Percentiles rank a stretch among this genome's conserved stretches.
These are phyloP conservation scores for Squalus acanthias DNA, from an alignment of 2,797 vertebrate genomes.

Conservation along the genomic window DNA sequence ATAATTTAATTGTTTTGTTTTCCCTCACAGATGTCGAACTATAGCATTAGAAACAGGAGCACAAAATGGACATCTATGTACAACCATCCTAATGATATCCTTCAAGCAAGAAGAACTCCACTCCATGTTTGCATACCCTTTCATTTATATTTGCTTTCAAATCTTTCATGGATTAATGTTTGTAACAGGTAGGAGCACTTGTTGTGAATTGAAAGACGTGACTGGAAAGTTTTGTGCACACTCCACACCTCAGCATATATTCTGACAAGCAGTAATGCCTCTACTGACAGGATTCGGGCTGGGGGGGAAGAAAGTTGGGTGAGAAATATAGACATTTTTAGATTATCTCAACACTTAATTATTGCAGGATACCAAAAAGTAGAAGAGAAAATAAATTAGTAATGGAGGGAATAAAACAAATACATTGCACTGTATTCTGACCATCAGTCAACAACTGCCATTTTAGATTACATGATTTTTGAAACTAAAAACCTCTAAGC, in stretches of 20 bases:
- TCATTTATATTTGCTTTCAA: conserved; percentile 54
- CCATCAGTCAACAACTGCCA: neutral
- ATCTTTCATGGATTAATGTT: conserved; percentile 50
- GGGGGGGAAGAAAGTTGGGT: neutral
- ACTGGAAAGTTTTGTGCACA: neutral
- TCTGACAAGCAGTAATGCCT: neutral
- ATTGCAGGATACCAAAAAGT: neutral
- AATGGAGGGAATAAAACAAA: neutral
- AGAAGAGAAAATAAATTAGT: neutral
- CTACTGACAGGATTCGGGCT: neutral
- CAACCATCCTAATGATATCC: conserved; percentile 54
- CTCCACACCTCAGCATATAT: neutral
- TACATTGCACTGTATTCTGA: neutral
- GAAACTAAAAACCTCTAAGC: neutral
- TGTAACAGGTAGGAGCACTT: conserved; percentile 48
- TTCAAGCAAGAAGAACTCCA: conserved; percentile 47
- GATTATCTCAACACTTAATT: neutral
- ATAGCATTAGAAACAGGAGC: conserved; percentile 61
- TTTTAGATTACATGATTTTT: neutral
- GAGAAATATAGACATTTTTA: neutral
- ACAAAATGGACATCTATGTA: conserved; percentile 59
- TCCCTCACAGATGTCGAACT: conserved; percentile 54
- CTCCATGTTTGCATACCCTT: conserved; percentile 52
- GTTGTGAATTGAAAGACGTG: neutral
- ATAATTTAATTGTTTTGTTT: neutral